phyloP scores from a whole-genome alignment of 2,797 vertebrate species.

The Smutsia temminckii region DNA sequence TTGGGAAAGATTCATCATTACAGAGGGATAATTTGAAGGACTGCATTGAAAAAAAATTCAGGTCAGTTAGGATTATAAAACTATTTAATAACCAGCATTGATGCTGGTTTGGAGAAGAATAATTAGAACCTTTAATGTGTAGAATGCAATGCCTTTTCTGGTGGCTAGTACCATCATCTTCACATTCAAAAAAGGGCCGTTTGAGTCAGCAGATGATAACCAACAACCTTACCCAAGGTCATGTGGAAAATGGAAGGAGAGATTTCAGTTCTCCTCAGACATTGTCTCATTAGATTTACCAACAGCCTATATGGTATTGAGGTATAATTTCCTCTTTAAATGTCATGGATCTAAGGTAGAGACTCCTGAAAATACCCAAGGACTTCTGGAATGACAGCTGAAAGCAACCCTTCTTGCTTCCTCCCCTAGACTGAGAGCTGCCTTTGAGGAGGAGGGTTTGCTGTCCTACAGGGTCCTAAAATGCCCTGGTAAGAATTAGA shows the following conservation, averaged over 20 bases:
- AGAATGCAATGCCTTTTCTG: constrained; percentile 41
- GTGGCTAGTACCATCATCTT: constrained; percentile 30
- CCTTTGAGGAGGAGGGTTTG: background rate
- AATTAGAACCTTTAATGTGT: constrained; percentile 63
- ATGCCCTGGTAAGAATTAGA: background rate
- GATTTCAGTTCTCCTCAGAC: background rate
- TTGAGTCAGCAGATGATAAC: background rate
- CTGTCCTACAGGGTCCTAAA: background rate
- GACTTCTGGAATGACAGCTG: background rate
- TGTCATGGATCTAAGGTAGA: constrained; percentile 32
- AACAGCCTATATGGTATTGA: background rate
- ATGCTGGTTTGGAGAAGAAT: constrained; percentile 32
- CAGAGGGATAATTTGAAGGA: constrained; percentile 57
- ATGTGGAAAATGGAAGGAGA: constrained; percentile 29
- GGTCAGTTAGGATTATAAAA: constrained; percentile 66
- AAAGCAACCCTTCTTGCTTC: background rate
- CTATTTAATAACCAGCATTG: constrained; percentile 63
- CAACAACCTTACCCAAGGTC: constrained; percentile 54
- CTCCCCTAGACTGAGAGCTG: background rate
- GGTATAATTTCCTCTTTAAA: constrained; percentile 1
- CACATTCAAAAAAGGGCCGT: background rate
- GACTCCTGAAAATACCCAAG: background rate
- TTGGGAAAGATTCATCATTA: constrained; percentile 56
- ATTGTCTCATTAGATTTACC: constrained; percentile 36
- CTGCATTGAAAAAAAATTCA: constrained; percentile 51